A percentile compares a stretch with the other conserved stretches of the same genome.
These are phyloP conservation scores for Micrasema minimum DNA, from an alignment of 1,140 invertebrate genomes.

Conservation along the genomic window DNA sequence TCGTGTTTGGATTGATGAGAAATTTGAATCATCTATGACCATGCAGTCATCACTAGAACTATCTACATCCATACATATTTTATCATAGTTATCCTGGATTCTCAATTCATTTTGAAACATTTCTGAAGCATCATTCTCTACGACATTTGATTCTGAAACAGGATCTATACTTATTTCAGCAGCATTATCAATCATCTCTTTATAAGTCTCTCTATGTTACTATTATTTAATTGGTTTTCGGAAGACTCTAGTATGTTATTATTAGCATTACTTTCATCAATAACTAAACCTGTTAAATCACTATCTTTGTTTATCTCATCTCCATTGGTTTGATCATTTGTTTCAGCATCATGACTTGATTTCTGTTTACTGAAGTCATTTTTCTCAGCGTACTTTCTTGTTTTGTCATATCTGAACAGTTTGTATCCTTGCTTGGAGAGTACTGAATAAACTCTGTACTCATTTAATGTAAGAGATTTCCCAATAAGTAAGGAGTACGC, in stretches of 20 bases:
- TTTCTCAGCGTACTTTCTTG: conserved; percentile 17
- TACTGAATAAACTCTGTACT: conserved; percentile 73
- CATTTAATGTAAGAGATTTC: conserved; percentile 62
- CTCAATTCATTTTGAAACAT: background rate
- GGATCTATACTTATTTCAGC: no score
- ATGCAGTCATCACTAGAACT: conserved; percentile 48
- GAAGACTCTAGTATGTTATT: background rate
- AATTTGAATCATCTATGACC: conserved; percentile 25
- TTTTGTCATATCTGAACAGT: conserved; percentile 57
- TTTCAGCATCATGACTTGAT: background rate
- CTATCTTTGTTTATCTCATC: no score
- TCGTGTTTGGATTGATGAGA: background rate
- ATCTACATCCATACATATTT: conserved; percentile 34
- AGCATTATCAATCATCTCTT: no score
- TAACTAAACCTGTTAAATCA: background rate
- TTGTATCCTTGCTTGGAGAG: conserved; percentile 70
- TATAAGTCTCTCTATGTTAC: background rate
- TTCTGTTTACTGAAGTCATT: background rate
- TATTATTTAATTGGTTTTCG: background rate
- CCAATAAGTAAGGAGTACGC: conserved; percentile 69
- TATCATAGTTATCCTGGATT: background rate
- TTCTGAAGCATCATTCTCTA: background rate
- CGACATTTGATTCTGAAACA: no score
- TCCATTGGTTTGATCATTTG: background rate
- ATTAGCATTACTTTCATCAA: background rate